phyloP scores from a whole-genome alignment of 2,888 invertebrate species.

The Cheilosia vernalis region DNA sequence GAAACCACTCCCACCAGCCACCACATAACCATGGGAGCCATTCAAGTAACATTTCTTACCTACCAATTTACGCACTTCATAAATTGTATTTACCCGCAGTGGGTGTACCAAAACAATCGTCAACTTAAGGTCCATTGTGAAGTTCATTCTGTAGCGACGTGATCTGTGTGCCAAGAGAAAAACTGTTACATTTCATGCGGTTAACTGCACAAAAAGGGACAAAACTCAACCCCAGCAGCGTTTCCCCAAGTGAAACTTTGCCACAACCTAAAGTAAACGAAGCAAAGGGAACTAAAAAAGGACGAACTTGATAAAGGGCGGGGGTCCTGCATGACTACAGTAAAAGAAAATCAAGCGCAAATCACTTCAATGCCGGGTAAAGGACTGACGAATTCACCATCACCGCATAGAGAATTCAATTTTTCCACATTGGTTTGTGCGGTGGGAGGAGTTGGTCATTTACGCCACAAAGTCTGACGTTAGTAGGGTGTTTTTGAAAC shows the following conservation, averaged over 20 bases:
- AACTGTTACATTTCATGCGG: conserved; percentile 49
- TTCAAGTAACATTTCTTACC: conserved; percentile 52
- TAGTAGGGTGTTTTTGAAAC: neutral
- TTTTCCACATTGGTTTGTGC: conserved; percentile 33
- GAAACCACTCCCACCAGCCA: conserved; percentile 2
- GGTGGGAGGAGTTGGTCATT: conserved; percentile 33
- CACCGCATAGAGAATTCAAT: conserved; percentile 40
- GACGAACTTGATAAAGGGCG: neutral
- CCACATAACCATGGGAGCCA: conserved; percentile 24
- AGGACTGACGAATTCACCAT: conserved; percentile 46
- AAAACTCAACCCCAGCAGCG: neutral
- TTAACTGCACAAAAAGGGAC: conserved; percentile 56
- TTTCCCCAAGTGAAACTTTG: conserved; percentile 34
- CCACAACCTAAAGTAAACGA: conserved; percentile 53
- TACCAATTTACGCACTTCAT: conserved; percentile 67
- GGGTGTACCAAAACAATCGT: conserved; percentile 3
- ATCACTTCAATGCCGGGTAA: conserved; percentile 47
- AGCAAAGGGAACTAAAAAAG: conserved; percentile 47
- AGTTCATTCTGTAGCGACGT: conserved; percentile 66
- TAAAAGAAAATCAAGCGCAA: conserved; percentile 48
- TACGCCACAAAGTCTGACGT: conserved; percentile 24
- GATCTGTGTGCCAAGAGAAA: conserved; percentile 42
- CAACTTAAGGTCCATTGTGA: conserved; percentile 53
- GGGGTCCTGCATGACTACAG: no score
- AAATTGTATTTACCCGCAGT: conserved; percentile 33